Conservation (phyloP, 2,113 vertebrate species). For the Alectura lathami region DNA sequence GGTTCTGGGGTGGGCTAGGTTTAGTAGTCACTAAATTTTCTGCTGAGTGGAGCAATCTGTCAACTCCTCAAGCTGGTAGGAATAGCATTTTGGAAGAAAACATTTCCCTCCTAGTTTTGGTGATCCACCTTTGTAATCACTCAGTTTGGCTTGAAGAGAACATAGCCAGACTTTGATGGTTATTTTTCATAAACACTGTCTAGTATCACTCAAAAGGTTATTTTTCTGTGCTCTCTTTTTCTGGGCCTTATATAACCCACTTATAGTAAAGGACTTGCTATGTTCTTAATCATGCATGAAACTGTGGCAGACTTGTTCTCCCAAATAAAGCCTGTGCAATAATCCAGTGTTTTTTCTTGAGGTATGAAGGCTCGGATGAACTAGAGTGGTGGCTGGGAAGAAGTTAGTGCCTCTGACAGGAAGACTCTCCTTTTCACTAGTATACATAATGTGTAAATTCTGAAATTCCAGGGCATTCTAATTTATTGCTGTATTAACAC, state of each 20-base stretch:
- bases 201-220: background rate
- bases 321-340: background rate
- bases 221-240: background rate
- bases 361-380: background rate
- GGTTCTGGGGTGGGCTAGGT: background rate
- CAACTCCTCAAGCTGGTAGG: background rate
- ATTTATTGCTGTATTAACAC: background rate
- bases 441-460: background rate
- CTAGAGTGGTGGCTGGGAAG: background rate
- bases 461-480: background rate
- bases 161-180: background rate
- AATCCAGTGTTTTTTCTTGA: background rate
- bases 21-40: background rate
- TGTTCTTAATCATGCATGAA: background rate
- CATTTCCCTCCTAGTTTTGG: background rate
- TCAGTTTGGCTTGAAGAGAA: background rate
- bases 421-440: background rate
- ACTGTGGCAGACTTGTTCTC: background rate
- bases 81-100: background rate
- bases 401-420: background rate
- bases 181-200: background rate
- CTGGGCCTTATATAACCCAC: background rate
- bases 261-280: background rate
- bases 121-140: background rate
- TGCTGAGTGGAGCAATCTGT: background rate